Evolutionary conservation across 2,113 vertebrate species (phyloP).

Genomic region (Brachirus orientalis): DNA sequence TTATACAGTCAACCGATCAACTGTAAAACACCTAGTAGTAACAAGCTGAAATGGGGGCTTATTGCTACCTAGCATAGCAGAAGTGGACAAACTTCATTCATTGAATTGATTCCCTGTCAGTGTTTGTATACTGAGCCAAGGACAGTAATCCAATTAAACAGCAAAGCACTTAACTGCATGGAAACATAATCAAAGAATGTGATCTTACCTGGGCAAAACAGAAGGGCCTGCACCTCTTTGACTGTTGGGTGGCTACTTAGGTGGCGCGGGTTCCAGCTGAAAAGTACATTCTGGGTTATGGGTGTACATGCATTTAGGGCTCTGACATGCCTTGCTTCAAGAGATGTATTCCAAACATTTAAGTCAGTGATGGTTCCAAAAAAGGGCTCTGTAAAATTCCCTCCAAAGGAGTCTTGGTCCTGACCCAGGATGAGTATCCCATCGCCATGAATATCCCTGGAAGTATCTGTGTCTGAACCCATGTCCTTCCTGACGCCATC

Average conservation of each 20-base stretch:
- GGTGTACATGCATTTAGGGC: conserved; percentile 76
- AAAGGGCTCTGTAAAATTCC: conserved; percentile 91
- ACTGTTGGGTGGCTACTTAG: conserved; percentile 77
- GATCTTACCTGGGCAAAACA: conserved; percentile 84
- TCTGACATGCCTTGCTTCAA: conserved; percentile 77
- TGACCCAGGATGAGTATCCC: conserved; percentile 91
- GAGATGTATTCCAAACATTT: conserved; percentile 82
- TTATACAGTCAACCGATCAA: too few relatives aligned
- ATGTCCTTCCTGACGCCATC: conserved; percentile 79
- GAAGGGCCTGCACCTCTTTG: conserved; percentile 48
- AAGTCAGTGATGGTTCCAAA: conserved; percentile 90
- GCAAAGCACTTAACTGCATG: too few relatives aligned
- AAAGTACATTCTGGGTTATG: conserved; percentile 69
- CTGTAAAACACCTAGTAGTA: too few relatives aligned
- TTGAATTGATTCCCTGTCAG: too few relatives aligned
- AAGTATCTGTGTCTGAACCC: conserved; percentile 58
- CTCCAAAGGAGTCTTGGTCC: conserved; percentile 91
- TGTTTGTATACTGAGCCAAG: too few relatives aligned
- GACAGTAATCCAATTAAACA: too few relatives aligned
- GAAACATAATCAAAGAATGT: background rate
- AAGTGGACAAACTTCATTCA: too few relatives aligned
- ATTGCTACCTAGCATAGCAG: too few relatives aligned
- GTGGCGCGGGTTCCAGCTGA: conserved; percentile 76
- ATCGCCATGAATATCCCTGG: conserved; percentile 79
- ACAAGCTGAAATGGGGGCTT: too few relatives aligned